phyloP scores from a whole-genome alignment of 1,140 invertebrate species.

The Elymnias hypermnestra region DNA sequence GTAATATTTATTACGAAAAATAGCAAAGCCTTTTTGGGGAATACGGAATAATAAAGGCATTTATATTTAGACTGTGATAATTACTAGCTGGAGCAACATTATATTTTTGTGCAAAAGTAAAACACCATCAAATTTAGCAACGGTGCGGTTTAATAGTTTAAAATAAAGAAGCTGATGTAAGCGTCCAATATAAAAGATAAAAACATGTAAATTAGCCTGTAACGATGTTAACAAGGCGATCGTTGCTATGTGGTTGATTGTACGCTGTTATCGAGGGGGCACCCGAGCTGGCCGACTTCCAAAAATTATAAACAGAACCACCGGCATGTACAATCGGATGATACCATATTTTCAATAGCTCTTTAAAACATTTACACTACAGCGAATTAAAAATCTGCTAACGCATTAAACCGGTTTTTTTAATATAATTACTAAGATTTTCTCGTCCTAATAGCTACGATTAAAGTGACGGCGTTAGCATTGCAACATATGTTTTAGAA shows the following conservation, averaged over 20 bases:
- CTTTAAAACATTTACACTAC: conserved; percentile 3
- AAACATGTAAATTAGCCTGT: not conserved
- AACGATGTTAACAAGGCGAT: conserved; percentile 2
- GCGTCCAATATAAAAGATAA: not conserved
- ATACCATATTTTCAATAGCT: conserved; percentile 8
- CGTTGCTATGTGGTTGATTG: conserved; percentile 22
- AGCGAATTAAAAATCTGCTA: no score
- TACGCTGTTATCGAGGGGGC: conserved; percentile 18
- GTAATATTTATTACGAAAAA: no score
- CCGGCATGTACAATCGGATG: conserved; percentile 17
- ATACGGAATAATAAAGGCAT: not conserved
- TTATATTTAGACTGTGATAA: not conserved
- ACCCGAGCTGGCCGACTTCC: conserved; percentile 25
- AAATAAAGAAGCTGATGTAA: not conserved
- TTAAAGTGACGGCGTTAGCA: no score
- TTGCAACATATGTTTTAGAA: no score
- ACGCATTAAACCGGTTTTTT: no score
- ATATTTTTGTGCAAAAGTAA: not conserved
- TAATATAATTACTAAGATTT: no score
- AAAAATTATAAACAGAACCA: conserved; percentile 34
- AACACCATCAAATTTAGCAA: not conserved
- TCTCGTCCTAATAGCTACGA: no score
- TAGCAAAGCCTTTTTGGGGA: no score
- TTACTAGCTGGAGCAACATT: not conserved
- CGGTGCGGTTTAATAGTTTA: not conserved